Base-by-base conservation (phyloP, 2,797 vertebrate species). In the Knipowitschia caucasica region DNA sequence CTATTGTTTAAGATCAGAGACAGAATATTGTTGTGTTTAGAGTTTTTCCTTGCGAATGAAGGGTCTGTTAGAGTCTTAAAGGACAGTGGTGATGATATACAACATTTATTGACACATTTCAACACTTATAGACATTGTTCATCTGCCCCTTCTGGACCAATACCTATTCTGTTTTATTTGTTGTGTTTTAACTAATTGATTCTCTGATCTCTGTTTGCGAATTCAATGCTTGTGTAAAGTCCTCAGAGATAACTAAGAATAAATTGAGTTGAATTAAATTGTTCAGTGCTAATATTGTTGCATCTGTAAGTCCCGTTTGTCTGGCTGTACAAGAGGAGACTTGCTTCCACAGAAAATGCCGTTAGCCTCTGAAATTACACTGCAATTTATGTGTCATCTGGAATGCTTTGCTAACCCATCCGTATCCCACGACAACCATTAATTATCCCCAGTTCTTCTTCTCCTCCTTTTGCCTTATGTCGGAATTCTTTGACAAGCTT, bases 341-440 rank as follows among this genome's bases (percentile, higher is more conserved):
- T 80, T 88, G 86, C 82, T 83, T 75, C 65, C 50, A 78, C 71
- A 65, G 70, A 80, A 77, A 73, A 78, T 43, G 77, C 83, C 75
- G 61, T 31, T 42, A 71, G 76, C 76, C 62, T 83, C 84, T 89
- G 77, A 89, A 92, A 91, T 91, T 91, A 89, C 89, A 88, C 79
- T 72, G 88, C 85, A 92, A 91, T 92, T 92, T 90, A 84, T 80
- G 71, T 90, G 89, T 91, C 89, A 90, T 83, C 86, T 74, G 76
- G 87, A 84, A 88, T 87, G 62, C 69, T 82, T 78, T 74, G 67
- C 70, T 78, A 83, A 83, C 84, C 59, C 66, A 68, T 62, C 73
- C 23, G 61, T 64, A 75, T 67, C 71, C 59, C 56, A 54, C 86
- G 82, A 82, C 84, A 89, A 78, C 83, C 78, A 59, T 81, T 91